Evolutionary conservation across 2,113 vertebrate species (phyloP), one percentile per base, ranked within the genome.

Genomic region (Clarias magur): DNA sequence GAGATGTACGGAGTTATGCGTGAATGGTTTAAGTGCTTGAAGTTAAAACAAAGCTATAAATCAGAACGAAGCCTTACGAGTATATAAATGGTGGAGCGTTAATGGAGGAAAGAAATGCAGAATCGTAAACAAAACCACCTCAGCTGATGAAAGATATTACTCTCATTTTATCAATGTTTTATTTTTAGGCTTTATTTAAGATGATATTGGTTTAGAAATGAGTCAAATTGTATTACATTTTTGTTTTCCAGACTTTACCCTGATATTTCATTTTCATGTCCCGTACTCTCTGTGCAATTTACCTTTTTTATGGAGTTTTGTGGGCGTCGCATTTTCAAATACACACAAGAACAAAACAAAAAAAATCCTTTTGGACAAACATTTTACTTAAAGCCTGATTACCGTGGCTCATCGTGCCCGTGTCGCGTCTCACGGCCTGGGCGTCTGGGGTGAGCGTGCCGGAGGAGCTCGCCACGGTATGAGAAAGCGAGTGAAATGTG

Each of bases 261-360:
- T 72, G 15, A 38, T 10, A 3, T 0, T 17, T 21, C 16, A 30
- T 72, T 72, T 21, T 21, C 17, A 15, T 38, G 2, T 7, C 38
- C 68, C 8, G 34, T 48, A 21, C 34, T 25, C 3, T 25, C 19
- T 25, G 72, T 48, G 38, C 38, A 4, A 1, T 30, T 48, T 10
- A 75, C 72, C 72, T 75, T 42, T 75, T 42, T 42, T 73, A 73
- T 73, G 70, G 34, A 73, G 38, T 48, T 75, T 75, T 75, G 38
- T 75, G 21, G 34, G 70, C 10, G 38, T 48, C 38, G 4, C 9
- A 38, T 2, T 38, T 38, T 38, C 34, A 38, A 38, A 38, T 38
- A 21, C 63, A 12, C 2, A 12, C 11, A 4, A 67, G 25, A n/a
- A n/a, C 25, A 12, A 27, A 13, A 30, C 27, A 38, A 38, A 38